Percentiles rank a stretch among this genome's conserved stretches.
Conservation (phyloP, 2,113 vertebrate species). For the Brachirus orientalis region DNA sequence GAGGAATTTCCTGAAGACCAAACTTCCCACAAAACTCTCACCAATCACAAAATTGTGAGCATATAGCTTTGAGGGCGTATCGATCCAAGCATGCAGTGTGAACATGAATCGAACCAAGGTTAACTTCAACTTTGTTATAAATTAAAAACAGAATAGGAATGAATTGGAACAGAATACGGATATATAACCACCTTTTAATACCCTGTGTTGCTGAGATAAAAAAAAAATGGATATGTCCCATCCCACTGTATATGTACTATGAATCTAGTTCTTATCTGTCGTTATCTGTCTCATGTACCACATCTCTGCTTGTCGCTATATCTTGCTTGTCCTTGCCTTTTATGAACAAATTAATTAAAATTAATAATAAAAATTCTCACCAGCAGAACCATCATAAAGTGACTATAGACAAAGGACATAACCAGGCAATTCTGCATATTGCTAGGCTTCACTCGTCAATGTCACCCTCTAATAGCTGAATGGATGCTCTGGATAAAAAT, state of each 20-base stretch:
- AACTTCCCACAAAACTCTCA: too few relatives aligned
- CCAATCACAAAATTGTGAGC: too few relatives aligned
- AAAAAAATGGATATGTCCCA: slow-evolving; percentile 1
- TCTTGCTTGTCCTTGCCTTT: slow-evolving; percentile 39
- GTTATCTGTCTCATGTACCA: slow-evolving; percentile 49
- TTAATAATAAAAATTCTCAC: slow-evolving; percentile 31
- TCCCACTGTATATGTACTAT: slow-evolving; percentile 40
- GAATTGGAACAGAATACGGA: too few relatives aligned
- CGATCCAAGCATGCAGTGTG: too few relatives aligned
- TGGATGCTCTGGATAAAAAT: slow-evolving; percentile 19
- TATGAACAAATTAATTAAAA: slow-evolving; percentile 54
- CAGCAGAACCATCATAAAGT: background rate
- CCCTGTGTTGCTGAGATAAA: slow-evolving; percentile 55
- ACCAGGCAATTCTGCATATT: background rate
- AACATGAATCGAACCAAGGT: too few relatives aligned
- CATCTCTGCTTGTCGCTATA: slow-evolving; percentile 31
- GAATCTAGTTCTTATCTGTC: slow-evolving; percentile 58
- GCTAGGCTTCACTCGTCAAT: background rate
- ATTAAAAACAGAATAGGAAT: too few relatives aligned
- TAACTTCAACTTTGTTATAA: too few relatives aligned
- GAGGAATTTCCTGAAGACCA: too few relatives aligned
- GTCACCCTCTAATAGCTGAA: slow-evolving; percentile 36
- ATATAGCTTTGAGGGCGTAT: too few relatives aligned
- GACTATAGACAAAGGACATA: slow-evolving; percentile 19
- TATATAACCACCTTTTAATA: too few relatives aligned